A percentile compares a stretch with the other conserved stretches of the same genome.
Conservation (phyloP, 2,888 invertebrate species). For the Limnephilus rhombicus region DNA sequence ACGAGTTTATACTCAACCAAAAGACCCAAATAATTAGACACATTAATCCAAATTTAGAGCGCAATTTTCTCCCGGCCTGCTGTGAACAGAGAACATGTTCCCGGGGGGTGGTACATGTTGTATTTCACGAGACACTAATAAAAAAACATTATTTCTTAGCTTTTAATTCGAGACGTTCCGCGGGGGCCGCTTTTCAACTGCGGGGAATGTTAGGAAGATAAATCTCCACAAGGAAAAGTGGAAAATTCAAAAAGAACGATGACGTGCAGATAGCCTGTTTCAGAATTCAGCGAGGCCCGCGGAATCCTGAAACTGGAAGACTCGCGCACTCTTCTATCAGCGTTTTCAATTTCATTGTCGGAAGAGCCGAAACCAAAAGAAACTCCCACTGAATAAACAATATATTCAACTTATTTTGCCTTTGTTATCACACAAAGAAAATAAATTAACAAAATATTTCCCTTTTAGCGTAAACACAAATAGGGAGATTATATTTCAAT, state of each 20-base stretch:
- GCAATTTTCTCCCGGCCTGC: background rate
- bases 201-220: slow-evolving; percentile 16
- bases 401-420: slow-evolving; percentile 16
- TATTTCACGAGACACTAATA: slow-evolving; percentile 20
- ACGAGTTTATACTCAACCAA: background rate
- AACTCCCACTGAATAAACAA: slow-evolving; percentile 19
- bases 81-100: background rate
- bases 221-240: slow-evolving; percentile 1
- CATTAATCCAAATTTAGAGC: background rate
- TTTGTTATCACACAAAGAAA: slow-evolving; percentile 29
- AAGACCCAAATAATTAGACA: background rate
- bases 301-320: slow-evolving; percentile 8
- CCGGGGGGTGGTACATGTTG: background rate
- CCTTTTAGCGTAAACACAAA: slow-evolving; percentile 22
- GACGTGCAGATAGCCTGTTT: background rate
- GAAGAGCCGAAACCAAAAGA: background rate
- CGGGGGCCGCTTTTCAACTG: slow-evolving; percentile 10
- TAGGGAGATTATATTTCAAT: slow-evolving; percentile 36
- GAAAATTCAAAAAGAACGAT: slow-evolving; percentile 9
- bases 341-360: background rate
- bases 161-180: slow-evolving; percentile 6
- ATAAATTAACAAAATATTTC: slow-evolving; percentile 30
- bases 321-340: background rate
- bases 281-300: background rate
- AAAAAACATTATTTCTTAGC: slow-evolving; percentile 7